A percentile compares a stretch with the other conserved stretches of the same genome.
Conservation (phyloP, 1,140 invertebrate species). For the Platyscapa corneri region DNA sequence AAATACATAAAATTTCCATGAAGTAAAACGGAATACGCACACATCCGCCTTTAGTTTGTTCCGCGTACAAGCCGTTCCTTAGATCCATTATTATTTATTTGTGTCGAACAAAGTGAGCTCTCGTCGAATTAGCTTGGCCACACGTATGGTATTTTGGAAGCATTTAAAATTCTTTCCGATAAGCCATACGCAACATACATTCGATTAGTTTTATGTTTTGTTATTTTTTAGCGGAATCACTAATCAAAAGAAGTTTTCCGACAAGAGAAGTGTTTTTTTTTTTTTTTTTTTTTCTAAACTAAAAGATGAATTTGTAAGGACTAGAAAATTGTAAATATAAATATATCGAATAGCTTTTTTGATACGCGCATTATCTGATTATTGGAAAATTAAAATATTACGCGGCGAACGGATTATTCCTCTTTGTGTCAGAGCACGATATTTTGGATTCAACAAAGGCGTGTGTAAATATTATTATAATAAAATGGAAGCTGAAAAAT, state of each 20-base stretch:
- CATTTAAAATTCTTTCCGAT: conserved; percentile 8
- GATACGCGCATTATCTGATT: not conserved
- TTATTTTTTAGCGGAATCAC: not conserved
- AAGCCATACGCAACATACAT: not conserved
- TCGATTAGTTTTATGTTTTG: not conserved
- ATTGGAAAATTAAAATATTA: not conserved
- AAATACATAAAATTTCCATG: not conserved
- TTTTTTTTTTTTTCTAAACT: no score
- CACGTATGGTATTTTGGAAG: not conserved
- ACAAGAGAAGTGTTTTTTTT: no score
- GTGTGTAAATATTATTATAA: conserved; percentile 25
- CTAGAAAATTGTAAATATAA: conserved; percentile 8
- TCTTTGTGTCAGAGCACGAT: not conserved
- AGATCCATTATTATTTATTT: not conserved
- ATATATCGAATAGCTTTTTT: not conserved
- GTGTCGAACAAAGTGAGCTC: not conserved
- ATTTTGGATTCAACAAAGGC: not conserved
- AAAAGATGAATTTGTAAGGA: not conserved
- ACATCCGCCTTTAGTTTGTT: no score
- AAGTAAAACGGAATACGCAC: not conserved
- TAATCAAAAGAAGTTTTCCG: not conserved
- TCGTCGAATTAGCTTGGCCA: not conserved
- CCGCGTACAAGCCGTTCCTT: not conserved
- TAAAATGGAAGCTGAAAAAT: not conserved
- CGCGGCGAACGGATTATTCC: not conserved